phyloP scores from a whole-genome alignment of 1,140 invertebrate species.

The Teleogryllus occipitalis region DNA sequence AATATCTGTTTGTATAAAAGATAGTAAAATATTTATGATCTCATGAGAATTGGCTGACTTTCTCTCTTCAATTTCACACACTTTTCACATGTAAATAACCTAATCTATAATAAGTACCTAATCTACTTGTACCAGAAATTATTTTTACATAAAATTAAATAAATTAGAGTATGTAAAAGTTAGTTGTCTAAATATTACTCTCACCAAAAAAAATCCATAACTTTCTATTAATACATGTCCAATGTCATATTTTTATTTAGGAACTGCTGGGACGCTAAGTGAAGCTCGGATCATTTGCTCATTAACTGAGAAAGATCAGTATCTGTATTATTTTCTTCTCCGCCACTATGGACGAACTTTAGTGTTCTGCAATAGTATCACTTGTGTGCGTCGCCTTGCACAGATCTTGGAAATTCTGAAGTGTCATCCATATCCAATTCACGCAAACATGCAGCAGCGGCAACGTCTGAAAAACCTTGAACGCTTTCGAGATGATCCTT shows the following conservation, averaged over 20 bases:
- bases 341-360: conserved; percentile 80
- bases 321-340: conserved; percentile 87
- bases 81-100: no score
- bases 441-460: conserved; percentile 92
- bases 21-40: no score
- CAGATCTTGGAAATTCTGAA: conserved; percentile 73
- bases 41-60: no score
- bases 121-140: no score
- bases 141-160: no score
- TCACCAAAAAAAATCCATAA: no score
- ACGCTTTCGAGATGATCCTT: conserved; percentile 64
- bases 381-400: conserved; percentile 77
- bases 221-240: no score
- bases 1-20: no score
- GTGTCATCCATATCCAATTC: conserved; percentile 72
- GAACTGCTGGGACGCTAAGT: conserved; percentile 71
- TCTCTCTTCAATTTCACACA: no score
- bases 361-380: conserved; percentile 96
- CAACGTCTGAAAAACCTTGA: conserved; percentile 93
- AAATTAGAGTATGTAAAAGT: no score
- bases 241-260: conserved; percentile 33
- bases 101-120: no score
- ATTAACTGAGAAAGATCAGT: conserved; percentile 80
- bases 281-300: conserved; percentile 67
- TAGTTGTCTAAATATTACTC: no score